These are phyloP conservation scores for Dicaeum eximium DNA, from an alignment of 2,113 vertebrate genomes.

Conservation along the genomic window DNA sequence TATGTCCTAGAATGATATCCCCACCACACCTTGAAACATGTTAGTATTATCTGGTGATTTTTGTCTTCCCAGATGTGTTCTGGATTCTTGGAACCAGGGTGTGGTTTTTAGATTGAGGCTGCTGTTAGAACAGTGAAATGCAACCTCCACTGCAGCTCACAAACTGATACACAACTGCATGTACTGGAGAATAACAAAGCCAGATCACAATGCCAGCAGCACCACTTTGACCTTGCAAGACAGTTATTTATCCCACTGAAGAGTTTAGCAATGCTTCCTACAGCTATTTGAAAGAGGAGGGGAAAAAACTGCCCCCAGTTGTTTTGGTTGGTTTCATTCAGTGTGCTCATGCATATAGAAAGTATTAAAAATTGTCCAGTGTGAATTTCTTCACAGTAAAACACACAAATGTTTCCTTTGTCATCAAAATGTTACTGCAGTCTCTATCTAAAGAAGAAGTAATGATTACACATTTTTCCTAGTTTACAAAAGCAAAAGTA, in stretches of 20 bases:
- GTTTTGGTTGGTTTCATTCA: not conserved
- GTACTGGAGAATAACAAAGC: not conserved
- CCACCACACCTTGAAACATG: accelerated
- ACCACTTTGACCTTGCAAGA: not conserved
- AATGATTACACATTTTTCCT: not conserved
- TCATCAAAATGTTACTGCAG: not conserved
- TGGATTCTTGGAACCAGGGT: not conserved
- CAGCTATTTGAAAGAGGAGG: not conserved
- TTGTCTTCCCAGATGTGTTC: not conserved
- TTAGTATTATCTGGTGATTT: not conserved
- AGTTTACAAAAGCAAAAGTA: not conserved
- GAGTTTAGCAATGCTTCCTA: not conserved
- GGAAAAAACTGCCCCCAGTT: accelerated
- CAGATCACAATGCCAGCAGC: not conserved
- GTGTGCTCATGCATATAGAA: not conserved
- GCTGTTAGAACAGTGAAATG: not conserved
- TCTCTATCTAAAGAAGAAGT: not conserved
- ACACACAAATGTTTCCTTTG: not conserved
- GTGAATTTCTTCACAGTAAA: not conserved
- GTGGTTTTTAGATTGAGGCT: not conserved
- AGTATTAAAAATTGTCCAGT: not conserved
- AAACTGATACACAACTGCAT: not conserved
- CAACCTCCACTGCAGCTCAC: not conserved
- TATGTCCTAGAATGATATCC: not conserved
- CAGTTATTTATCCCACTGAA: not conserved